Evolutionary conservation across 2,797 vertebrate species (phyloP).

Genomic region (Lateolabrax maculatus): DNA sequence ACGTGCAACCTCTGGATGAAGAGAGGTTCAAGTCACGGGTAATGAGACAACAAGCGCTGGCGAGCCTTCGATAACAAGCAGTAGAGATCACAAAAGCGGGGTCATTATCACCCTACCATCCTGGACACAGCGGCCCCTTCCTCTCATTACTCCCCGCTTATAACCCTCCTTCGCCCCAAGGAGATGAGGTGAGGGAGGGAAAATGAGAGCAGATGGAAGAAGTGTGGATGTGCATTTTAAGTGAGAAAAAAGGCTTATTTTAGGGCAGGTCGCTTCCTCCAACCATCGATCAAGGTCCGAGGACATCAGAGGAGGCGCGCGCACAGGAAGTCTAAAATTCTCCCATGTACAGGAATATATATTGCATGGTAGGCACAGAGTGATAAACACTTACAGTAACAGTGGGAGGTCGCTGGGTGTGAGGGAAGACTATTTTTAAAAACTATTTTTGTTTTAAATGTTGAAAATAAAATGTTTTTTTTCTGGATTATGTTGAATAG

Average conservation of each 20-base stretch:
- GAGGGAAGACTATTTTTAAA: not conserved
- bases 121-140: constrained; percentile 61
- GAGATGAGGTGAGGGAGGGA: constrained; percentile 50
- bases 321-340: constrained; percentile 63
- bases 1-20: constrained; percentile 56
- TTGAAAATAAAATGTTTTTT: not conserved
- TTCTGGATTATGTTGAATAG: not conserved
- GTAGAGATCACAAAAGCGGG: constrained; percentile 79
- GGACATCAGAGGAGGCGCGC: constrained; percentile 65
- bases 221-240: constrained; percentile 77
- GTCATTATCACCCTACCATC: constrained; percentile 65
- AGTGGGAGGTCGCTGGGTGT: constrained; percentile 36
- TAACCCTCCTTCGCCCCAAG: constrained; percentile 60
- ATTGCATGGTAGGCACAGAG: constrained; percentile 29
- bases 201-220: constrained; percentile 64
- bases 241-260: constrained; percentile 67
- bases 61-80: constrained; percentile 84
- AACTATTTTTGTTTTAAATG: not conserved
- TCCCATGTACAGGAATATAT: constrained; percentile 43
- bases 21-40: constrained; percentile 70
- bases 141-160: constrained; percentile 77
- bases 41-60: constrained; percentile 89
- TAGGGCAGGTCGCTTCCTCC: constrained; percentile 65
- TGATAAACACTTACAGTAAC: constrained; percentile 44
- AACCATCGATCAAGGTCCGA: constrained; percentile 68